Percentiles rank a stretch among this genome's conserved stretches.
Evolutionary conservation across 2,797 vertebrate species (phyloP).

Genomic region (Brachyalestes nurse): DNA sequence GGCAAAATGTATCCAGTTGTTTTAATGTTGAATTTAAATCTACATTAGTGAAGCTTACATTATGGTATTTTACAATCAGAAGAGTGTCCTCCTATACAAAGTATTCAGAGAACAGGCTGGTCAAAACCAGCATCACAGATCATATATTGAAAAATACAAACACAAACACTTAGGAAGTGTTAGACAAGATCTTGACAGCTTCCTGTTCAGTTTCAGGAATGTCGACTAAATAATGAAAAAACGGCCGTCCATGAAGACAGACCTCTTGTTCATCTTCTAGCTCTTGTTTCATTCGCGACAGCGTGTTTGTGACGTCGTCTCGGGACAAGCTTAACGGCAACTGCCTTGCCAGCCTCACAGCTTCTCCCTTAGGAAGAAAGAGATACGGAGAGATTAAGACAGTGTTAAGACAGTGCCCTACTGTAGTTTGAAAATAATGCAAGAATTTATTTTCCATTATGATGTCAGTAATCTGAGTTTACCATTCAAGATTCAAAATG

Average conservation of each 20-base stretch:
- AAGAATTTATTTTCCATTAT: too few species aligned
- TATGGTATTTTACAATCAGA: not conserved
- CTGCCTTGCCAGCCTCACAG: slow-evolving; percentile 89
- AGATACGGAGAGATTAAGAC: not conserved
- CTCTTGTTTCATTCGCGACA: slow-evolving; percentile 84
- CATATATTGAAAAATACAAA: not conserved
- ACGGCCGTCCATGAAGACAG: slow-evolving; percentile 91
- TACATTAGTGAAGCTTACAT: not conserved
- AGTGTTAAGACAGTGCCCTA: not conserved
- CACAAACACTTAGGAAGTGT: slow-evolving; percentile 48
- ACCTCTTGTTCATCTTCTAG: slow-evolving; percentile 77
- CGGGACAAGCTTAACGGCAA: slow-evolving; percentile 83
- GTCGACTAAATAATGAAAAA: slow-evolving; percentile 84
- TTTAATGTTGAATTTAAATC: slow-evolving; percentile 4
- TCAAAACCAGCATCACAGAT: not conserved
- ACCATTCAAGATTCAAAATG: too few species aligned
- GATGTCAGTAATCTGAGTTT: too few species aligned
- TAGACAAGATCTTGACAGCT: slow-evolving; percentile 59
- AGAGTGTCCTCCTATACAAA: not conserved
- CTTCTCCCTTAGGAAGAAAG: slow-evolving; percentile 84
- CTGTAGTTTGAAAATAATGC: not conserved
- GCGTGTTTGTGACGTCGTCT: slow-evolving; percentile 85
- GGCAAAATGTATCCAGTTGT: not conserved
- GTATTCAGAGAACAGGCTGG: not conserved
- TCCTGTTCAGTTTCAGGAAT: slow-evolving; percentile 79